A percentile compares a stretch with the other conserved stretches of the same genome.
phyloP scores from a whole-genome alignment of 2,888 invertebrate species.

The Gymnoscelis rufifasciata region DNA sequence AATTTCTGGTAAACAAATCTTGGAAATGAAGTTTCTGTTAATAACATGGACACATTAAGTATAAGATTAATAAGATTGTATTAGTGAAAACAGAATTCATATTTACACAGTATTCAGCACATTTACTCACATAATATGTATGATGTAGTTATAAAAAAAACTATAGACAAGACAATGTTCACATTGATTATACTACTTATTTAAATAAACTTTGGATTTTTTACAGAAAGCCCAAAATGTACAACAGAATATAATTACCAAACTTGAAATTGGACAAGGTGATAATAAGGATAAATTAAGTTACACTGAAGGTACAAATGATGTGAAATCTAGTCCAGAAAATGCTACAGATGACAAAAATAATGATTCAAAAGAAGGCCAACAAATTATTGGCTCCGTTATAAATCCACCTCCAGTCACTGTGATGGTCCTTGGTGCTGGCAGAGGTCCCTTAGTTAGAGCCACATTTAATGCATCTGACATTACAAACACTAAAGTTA shows the following conservation, averaged over 20 bases:
- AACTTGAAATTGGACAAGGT: slow-evolving; percentile 44
- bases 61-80: too few species aligned
- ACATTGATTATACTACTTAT: too few species aligned
- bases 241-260: slow-evolving; percentile 74
- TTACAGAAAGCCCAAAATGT: slow-evolving; percentile 19
- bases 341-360: neutral
- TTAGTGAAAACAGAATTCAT: too few species aligned
- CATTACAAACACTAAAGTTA: slow-evolving; percentile 84
- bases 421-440: slow-evolving; percentile 95
- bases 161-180: too few species aligned
- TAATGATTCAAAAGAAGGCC: neutral
- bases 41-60: too few species aligned
- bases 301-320: neutral
- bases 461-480: slow-evolving; percentile 91
- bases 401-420: slow-evolving; percentile 49
- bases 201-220: neutral
- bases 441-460: slow-evolving; percentile 95
- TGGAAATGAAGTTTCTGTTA: too few species aligned
- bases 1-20: neutral
- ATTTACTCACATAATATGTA: too few species aligned
- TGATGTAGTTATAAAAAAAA: too few species aligned
- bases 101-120: too few species aligned
- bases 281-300: slow-evolving; percentile 6
- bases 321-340: neutral
- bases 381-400: slow-evolving; percentile 16